Evolutionary conservation across 2,113 vertebrate genomes (phyloP).

Genomic region (Mystacornis crossleyi): DNA sequence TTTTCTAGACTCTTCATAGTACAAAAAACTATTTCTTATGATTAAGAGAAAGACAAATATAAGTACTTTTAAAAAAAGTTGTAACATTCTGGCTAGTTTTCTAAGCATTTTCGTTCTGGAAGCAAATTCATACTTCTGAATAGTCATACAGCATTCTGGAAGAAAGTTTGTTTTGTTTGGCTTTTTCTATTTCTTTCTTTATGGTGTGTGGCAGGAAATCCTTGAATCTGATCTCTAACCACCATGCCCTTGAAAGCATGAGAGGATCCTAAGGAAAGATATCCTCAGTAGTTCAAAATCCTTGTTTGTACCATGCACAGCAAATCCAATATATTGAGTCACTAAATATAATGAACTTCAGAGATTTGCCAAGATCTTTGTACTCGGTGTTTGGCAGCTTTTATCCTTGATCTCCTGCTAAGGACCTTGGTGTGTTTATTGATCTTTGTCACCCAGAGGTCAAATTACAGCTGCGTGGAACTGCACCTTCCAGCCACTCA

Average conservation of each 20-base stretch:
- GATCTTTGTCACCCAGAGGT: background rate
- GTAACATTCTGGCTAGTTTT: background rate
- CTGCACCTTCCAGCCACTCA: background rate
- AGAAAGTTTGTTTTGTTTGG: background rate
- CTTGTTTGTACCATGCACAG: background rate
- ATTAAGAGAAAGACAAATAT: background rate
- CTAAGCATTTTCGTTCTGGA: conserved; percentile 17
- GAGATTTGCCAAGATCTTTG: background rate
- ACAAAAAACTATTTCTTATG: background rate
- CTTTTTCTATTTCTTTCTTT: background rate
- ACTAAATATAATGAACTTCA: background rate
- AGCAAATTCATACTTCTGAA: conserved; percentile 22
- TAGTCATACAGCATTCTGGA: background rate
- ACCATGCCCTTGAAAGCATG: background rate
- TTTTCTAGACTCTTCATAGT: background rate
- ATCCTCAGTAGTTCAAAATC: background rate
- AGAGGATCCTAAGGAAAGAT: background rate
- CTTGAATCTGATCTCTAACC: background rate
- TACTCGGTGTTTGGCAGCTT: background rate
- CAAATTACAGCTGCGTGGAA: background rate
- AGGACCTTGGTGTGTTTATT: background rate
- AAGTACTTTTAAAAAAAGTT: background rate
- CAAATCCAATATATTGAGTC: background rate
- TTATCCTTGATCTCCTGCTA: background rate
- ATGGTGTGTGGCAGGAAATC: background rate